Base-by-base conservation (phyloP, 2,888 invertebrate genomes). In the Megaustenia siamemsis region DNA sequence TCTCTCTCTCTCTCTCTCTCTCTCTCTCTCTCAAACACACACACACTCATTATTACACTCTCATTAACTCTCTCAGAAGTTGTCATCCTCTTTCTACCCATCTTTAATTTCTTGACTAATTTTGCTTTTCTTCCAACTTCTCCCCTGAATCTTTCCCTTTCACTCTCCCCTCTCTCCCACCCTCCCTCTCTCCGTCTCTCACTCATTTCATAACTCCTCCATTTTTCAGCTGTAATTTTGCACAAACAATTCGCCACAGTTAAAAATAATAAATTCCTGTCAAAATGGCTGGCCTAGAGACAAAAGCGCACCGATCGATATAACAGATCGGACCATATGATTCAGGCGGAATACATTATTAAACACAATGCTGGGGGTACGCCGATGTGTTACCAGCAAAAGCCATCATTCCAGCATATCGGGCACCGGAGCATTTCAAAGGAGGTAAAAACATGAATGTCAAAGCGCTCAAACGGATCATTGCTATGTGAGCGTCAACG, bases 1-100 rank as follows among this genome's bases (percentile, higher is more conserved):
- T n/a, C 80, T 80, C 32, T n/a, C 32, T 80, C 68, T 43, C 43
- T n/a, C n/a, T 60, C 18, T 60, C n/a, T n/a, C n/a, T 60, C n/a
- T 60, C 6, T n/a, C n/a, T n/a, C n/a, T n/a, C n/a, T n/a, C n/a
- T n/a, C n/a, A n/a, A n/a, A n/a, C n/a, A n/a, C n/a, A 15, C n/a
- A 24, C 60, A 8, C n/a, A 15, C 8, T 60, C 60, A 24, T 60
- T n/a, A 8, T 60, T n/a, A 24, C n/a, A 15, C n/a, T 60, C 24
- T n/a, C n/a, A 15, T 60, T n/a, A 15, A 24, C n/a, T 6, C n/a
- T 60, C n/a, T 60, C n/a, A 15, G 8, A 8, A 15, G 8, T 60
- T n/a, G 0, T 18, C 18, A 8, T 60, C 60, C n/a, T 18, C 18
- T 24, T 60, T 8, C n/a, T 60, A 8, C n/a, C n/a, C n/a, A 24